Base-by-base conservation (phyloP, 2,113 vertebrate genomes). In the Gymnogyps californianus region DNA sequence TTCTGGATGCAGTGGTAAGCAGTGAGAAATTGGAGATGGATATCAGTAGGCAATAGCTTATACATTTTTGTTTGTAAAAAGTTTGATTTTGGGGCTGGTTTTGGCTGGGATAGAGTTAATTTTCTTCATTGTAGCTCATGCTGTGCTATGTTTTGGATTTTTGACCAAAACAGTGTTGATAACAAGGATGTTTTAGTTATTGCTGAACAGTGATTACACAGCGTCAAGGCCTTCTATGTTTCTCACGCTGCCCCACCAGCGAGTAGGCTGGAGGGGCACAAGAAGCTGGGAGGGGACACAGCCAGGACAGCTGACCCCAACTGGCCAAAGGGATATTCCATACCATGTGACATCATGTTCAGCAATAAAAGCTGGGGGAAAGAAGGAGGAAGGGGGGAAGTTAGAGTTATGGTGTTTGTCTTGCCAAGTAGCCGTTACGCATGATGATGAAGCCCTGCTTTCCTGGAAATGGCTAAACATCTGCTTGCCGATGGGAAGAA, bases 1-100 rank as follows among this genome's bases (percentile, higher is more conserved):
- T 99, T 91, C 98, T 99, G 97, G 99, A 99, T 75, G 98, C 98
- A 57, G 99, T 99, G 99, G 99, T 99, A 97, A 99, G 99, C n/a
- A 89, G 31, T 77, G 46, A 91, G 38, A 71, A 89, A 32, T 16
- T 44, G 15, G 19, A 54, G 19, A 19, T 47, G 13, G 16, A 11
- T 67, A 9, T 47, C 36, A 67, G 6, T 40, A 82, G 44, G 16
- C 49, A 80, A 28, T 55, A 62, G 42, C 22, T 74, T 42, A 10
- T 28, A 32, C 16, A 14, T 49, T 86, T 46, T 65, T 79, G 10
- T 51, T n/a, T 58, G 34, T 22, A 11, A 62, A 55, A 79, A 40
- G 14, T 51, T 79, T 51, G 21, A 6, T 31, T 76, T 91, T 85
- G 72, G 2, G 76, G 11, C 31, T 85, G 19, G 5, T 47, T 93